A percentile compares a stretch with the other conserved stretches of the same genome.
These are phyloP conservation scores for Nebria brevicollis DNA, from an alignment of 2,888 invertebrate species.

Conservation along the genomic window DNA sequence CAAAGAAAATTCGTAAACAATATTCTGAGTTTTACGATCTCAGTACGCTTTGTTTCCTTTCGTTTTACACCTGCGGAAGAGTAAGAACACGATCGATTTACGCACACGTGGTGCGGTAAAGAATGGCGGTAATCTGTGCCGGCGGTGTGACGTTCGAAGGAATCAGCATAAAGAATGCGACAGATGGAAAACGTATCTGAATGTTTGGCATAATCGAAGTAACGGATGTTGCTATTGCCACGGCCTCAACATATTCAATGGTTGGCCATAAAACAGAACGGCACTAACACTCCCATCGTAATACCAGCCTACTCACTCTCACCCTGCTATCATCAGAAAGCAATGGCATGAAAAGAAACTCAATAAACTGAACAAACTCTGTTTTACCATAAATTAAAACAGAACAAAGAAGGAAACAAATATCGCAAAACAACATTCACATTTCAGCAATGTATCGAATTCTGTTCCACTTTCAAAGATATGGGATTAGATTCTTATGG, in stretches of 20 bases:
- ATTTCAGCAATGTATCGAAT: neutral
- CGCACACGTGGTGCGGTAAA: constrained; percentile 17
- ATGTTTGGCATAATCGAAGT: constrained; percentile 43
- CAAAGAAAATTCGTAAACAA: neutral
- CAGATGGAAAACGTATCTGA: constrained; percentile 41
- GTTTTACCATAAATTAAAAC: constrained; percentile 45
- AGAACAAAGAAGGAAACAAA: constrained; percentile 18
- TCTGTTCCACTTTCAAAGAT: neutral
- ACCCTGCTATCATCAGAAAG: constrained; percentile 19
- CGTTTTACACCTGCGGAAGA: neutral
- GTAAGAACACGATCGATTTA: neutral
- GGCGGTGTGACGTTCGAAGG: constrained; percentile 31
- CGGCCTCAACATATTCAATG: constrained; percentile 46
- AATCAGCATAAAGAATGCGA: constrained; percentile 47
- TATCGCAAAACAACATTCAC: neutral
- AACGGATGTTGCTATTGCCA: constrained; percentile 44
- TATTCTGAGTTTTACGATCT: neutral
- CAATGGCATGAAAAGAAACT: constrained; percentile 43
- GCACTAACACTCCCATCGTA: constrained; percentile 16
- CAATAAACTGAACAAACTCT: constrained; percentile 44
- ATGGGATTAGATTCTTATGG: neutral
- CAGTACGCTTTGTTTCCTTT: neutral
- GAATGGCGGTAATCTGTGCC: constrained; percentile 41
- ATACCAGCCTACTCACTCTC: constrained; percentile 9
- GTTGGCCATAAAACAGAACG: constrained; percentile 46